A percentile compares a stretch with the other conserved stretches of the same genome.
phyloP scores from a whole-genome alignment of 2,797 vertebrate species.

The Odontamblyopus lacepedii region DNA sequence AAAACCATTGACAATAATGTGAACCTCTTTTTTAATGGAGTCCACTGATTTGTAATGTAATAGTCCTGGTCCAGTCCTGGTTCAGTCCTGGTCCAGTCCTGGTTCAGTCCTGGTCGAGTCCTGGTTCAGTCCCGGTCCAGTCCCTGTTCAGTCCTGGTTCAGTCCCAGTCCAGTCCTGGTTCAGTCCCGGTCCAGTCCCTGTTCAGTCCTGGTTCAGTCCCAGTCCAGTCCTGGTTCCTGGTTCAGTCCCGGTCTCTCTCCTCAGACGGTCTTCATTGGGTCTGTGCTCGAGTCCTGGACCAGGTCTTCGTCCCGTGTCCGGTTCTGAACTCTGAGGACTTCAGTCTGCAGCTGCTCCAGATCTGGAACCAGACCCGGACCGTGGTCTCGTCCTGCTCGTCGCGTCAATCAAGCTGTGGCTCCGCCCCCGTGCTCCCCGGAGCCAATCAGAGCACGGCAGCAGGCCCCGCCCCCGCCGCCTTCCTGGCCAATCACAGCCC shows the following conservation, averaged over 20 bases:
- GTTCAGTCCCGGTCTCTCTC: not conserved
- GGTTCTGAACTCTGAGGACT: not conserved
- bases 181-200: too few relatives aligned
- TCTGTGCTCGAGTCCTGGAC: not conserved
- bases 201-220: too few relatives aligned
- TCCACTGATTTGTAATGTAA: too few relatives aligned
- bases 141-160: too few relatives aligned
- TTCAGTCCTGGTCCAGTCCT: too few relatives aligned
- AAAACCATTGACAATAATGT: too few relatives aligned
- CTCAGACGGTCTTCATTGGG: not conserved
- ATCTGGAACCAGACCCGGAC: not conserved
- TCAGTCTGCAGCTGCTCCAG: not conserved
- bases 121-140: too few relatives aligned
- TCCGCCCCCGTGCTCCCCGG: not conserved
- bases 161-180: too few relatives aligned
- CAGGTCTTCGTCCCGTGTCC: not conserved
- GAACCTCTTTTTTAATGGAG: too few relatives aligned
- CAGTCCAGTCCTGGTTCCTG: not conserved
- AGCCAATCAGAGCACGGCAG: not conserved
- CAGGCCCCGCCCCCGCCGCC: not conserved
- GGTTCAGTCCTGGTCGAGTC: too few relatives aligned
- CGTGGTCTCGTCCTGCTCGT: not conserved
- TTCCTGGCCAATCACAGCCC: not conserved
- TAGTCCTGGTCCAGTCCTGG: too few relatives aligned
- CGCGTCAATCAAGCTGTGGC: not conserved